Conservation (phyloP, 2,888 invertebrate species). For the Cremastinae sp. region DNA sequence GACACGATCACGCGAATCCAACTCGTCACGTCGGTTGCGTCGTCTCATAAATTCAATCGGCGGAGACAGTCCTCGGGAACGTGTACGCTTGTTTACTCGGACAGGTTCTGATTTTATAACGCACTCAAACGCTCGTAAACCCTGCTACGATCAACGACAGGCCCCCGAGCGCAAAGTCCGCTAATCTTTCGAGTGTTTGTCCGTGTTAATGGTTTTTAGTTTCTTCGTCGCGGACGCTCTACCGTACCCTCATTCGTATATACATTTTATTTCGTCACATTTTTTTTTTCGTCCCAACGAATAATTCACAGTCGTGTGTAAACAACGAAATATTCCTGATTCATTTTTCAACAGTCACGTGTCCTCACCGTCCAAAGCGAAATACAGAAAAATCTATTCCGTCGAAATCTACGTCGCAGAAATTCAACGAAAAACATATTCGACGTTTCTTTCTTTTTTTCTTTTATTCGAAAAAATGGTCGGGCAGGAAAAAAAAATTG, state of each 20-base stretch:
- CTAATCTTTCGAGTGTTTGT: constrained; percentile 32
- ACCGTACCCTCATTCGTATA: not conserved
- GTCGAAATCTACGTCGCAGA: too few relatives aligned
- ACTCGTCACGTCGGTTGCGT: not conserved
- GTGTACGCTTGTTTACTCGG: constrained; percentile 6
- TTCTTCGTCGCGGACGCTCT: not conserved
- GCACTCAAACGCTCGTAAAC: constrained; percentile 17
- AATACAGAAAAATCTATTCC: too few relatives aligned
- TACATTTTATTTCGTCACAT: not conserved
- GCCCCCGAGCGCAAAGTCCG: constrained; percentile 24
- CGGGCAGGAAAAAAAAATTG: too few relatives aligned
- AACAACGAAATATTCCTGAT: too few relatives aligned
- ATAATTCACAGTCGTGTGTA: too few relatives aligned
- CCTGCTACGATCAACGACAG: constrained; percentile 2
- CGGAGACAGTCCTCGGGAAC: constrained; percentile 23
- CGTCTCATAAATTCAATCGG: constrained; percentile 49
- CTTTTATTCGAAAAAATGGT: too few relatives aligned
- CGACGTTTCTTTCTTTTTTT: too few relatives aligned
- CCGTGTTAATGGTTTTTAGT: constrained; percentile 29
- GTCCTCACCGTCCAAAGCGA: too few relatives aligned
- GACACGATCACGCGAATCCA: constrained; percentile 27
- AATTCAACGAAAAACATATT: too few relatives aligned
- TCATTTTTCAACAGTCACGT: too few relatives aligned
- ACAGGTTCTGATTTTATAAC: constrained; percentile 44
- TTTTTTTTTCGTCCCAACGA: too few relatives aligned